phyloP scores from a whole-genome alignment of 2,797 vertebrate species.

The Emys orbicularis region DNA sequence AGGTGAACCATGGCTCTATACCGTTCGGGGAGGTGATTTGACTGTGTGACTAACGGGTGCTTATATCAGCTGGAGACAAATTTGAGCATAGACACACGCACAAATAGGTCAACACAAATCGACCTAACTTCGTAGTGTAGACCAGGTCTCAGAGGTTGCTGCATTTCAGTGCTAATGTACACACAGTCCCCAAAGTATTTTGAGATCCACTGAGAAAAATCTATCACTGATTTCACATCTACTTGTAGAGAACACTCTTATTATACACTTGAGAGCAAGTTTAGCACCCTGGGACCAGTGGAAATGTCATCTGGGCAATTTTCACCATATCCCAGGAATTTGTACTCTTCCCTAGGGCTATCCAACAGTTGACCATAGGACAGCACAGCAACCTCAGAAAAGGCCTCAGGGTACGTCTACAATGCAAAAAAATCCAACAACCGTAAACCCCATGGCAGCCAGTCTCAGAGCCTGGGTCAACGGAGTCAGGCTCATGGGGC shows the following conservation, averaged over 20 bases:
- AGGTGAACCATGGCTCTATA: background rate
- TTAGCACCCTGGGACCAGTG: background rate
- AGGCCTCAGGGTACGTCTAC: background rate
- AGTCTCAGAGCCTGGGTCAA: too few relatives aligned
- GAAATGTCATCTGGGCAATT: background rate
- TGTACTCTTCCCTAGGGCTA: background rate
- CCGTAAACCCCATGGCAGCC: too few relatives aligned
- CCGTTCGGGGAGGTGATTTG: background rate
- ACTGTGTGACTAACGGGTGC: background rate
- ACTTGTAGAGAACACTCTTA: background rate
- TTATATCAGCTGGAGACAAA: background rate
- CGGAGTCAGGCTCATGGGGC: too few relatives aligned
- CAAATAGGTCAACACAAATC: background rate
- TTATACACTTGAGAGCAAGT: background rate
- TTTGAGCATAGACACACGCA: background rate
- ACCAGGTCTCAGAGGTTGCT: background rate
- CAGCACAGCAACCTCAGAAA: background rate
- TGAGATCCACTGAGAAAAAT: background rate
- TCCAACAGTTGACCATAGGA: background rate
- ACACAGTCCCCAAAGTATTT: background rate
- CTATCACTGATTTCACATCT: background rate
- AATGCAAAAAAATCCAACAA: background rate
- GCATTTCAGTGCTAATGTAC: background rate
- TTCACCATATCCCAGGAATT: background rate
- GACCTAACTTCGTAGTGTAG: background rate